These are phyloP conservation scores for Listronotus oregonensis DNA, from an alignment of 1,140 invertebrate genomes.

Conservation along the genomic window DNA sequence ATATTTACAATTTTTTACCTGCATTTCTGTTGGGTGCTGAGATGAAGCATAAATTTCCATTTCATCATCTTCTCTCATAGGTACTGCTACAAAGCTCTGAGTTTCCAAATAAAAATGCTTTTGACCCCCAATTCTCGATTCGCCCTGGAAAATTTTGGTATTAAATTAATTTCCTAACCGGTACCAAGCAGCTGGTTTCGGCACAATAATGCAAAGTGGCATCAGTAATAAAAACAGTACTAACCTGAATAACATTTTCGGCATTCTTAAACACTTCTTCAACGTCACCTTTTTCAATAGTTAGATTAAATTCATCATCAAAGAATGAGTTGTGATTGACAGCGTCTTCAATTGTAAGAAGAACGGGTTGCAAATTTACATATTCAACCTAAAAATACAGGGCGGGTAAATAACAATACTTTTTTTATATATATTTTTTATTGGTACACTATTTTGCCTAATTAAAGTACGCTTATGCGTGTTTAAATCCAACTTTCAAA, in stretches of 20 bases:
- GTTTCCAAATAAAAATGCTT: constrained; percentile 97
- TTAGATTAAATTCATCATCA: constrained; percentile 34
- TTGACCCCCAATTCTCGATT: constrained; percentile 83
- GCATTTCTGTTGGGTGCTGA: constrained; percentile 78
- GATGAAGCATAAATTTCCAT: constrained; percentile 82
- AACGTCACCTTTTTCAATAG: constrained; percentile 4
- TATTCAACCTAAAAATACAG: constrained; percentile 70
- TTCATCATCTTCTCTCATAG: constrained; percentile 79
- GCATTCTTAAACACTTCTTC: constrained; percentile 58
- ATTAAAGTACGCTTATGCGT: no score
- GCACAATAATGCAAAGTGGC: no score
- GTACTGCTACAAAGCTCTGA: constrained; percentile 73
- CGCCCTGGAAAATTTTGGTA: constrained; percentile 65
- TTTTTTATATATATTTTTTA: no score
- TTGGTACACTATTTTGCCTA: no score
- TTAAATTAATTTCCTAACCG: no score
- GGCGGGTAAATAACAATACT: no score
- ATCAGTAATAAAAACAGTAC: background rate
- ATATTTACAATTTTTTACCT: no score
- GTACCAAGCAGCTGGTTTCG: no score
- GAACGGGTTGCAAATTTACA: constrained; percentile 72
- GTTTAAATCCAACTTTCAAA: no score
- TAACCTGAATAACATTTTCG: constrained; percentile 9
- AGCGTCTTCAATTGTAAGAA: constrained; percentile 86
- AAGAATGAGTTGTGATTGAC: constrained; percentile 71